Evolutionary conservation across 2,888 invertebrate genomes (phyloP), one percentile per base, ranked within the genome.

Genomic region (Thecophora atra): DNA sequence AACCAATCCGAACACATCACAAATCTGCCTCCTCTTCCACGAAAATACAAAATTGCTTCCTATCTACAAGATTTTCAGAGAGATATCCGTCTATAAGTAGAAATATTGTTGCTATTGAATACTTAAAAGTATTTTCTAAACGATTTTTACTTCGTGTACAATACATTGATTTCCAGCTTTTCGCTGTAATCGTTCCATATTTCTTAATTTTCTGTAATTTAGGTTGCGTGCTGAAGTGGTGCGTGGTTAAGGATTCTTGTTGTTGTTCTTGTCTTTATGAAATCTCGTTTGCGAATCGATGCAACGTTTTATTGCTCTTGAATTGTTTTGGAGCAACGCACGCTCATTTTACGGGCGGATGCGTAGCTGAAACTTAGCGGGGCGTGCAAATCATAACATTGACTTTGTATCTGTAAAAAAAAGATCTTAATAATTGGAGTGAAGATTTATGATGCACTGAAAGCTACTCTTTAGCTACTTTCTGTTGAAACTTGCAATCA

Each of bases 41-140:
- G 26, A 8, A 8, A 60, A 24, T 24, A n/a, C 17, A 7, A 58
- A 56, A 56, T 1, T 47, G 47, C 8, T 47, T 15, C 17, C 47
- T 47, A 47, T 47, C 47, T 47, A 17, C 15, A 6, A 47, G 47
- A 47, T 47, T 47, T n/a, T 8, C 47, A n/a, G 19, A 56, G 21
- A 68, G 69, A 72, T 71, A 60, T 72, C 63, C 70, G 66, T 24
- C 21, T 64, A 7, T 37, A 30, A 6, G n/a, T 15, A 15, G 30
- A 37, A 8, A 8, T 26, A n/a, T 64, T 64, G 60, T 60, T 30
- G 64, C 24, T 64, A 47, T 24, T 26, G 24, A 26, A 13, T 11
- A 4, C 4, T 17, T 24, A 37, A 37, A 37, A 8, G 37, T 37
- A 37, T 8, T 37, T 37, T 37, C 37, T 37, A 37, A 0, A 37